Percentiles rank a stretch among this genome's conserved stretches.
Conservation (phyloP, 2,888 invertebrate species). For the Lydus trimaculatus region DNA sequence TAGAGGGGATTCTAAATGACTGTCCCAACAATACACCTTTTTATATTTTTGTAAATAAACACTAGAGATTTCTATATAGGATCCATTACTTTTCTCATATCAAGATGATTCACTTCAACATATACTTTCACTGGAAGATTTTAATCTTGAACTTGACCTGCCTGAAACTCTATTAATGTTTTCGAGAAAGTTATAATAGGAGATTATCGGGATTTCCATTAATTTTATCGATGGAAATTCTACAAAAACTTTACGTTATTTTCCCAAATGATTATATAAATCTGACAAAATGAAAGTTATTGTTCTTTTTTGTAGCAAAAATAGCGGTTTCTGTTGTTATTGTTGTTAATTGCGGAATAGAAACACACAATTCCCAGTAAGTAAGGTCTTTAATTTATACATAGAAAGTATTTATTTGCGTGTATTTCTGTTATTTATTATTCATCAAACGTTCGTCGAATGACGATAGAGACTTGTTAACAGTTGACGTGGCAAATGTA, state of each 20-base stretch:
- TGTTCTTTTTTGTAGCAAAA: too few relatives aligned
- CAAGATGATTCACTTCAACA: not conserved
- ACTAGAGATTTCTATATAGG: not conserved
- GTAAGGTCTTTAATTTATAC: too few relatives aligned
- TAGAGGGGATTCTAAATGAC: not conserved
- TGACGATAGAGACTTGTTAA: constrained; percentile 22
- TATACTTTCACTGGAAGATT: not conserved
- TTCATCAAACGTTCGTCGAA: constrained; percentile 16
- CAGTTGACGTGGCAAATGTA: constrained; percentile 24
- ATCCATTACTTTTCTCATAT: not conserved
- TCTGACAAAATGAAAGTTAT: not conserved
- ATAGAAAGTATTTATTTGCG: constrained; percentile 4
- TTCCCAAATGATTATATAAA: not conserved
- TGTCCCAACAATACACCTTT: not conserved
- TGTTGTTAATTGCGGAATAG: not conserved
- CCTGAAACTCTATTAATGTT: not conserved
- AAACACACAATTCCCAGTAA: not conserved
- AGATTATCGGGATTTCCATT: not conserved
- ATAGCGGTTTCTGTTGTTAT: too few relatives aligned
- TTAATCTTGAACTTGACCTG: constrained; percentile 4
- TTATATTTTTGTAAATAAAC: not conserved
- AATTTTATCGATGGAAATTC: not conserved
- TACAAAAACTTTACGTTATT: not conserved
- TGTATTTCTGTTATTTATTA: constrained; percentile 9
- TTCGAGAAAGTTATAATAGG: not conserved